These are phyloP conservation scores for Cichladusa arquata DNA, from an alignment of 2,113 vertebrate species.

Conservation along the genomic window DNA sequence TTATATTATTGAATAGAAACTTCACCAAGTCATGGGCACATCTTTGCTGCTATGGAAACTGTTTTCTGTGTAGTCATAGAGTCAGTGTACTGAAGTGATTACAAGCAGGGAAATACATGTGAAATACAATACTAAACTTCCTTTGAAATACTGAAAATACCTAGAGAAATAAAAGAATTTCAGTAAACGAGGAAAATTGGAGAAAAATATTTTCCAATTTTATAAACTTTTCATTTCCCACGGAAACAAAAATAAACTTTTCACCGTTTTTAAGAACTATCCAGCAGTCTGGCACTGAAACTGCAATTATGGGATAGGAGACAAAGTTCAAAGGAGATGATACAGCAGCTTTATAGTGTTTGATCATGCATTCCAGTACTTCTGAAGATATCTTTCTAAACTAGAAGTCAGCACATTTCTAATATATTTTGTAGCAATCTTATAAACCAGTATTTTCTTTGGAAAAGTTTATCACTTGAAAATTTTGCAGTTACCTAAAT, in stretches of 20 bases:
- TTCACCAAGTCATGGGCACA: neutral
- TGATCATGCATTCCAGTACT: neutral
- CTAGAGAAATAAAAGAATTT: neutral
- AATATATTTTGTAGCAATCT: neutral
- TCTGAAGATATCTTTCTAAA: neutral
- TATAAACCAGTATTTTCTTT: neutral
- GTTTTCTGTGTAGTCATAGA: neutral
- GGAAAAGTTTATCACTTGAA: neutral
- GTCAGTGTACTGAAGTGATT: neutral
- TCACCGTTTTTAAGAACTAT: neutral
- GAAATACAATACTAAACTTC: neutral
- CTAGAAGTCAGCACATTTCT: neutral
- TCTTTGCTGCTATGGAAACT: neutral
- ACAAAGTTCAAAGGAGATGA: neutral
- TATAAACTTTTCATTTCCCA: neutral
- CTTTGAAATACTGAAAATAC: neutral
- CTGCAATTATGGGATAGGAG: neutral
- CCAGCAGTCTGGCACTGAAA: neutral
- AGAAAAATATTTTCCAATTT: neutral
- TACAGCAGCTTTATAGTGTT: neutral
- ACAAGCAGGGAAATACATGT: neutral
- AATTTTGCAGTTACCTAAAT: neutral
- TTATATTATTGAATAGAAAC: neutral
- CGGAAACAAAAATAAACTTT: neutral
- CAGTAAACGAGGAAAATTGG: neutral